These are phyloP conservation scores for Coelopa frigida DNA, from an alignment of 1,140 invertebrate species.

Conservation along the genomic window DNA sequence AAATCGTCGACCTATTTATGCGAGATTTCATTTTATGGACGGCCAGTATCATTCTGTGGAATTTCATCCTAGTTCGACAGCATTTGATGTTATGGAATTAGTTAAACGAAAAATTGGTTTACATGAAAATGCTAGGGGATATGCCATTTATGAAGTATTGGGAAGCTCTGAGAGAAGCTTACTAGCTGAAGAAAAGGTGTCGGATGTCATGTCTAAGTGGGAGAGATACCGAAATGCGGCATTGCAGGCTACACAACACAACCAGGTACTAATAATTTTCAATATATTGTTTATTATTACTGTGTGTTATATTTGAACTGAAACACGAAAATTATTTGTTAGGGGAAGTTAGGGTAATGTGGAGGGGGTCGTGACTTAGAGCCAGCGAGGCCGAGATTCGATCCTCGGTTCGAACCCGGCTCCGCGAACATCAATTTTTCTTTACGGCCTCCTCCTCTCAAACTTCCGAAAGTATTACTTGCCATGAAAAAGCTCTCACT, in stretches of 20 bases:
- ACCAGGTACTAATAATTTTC: too few species aligned
- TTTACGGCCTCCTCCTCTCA: too few species aligned
- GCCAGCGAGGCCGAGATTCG: too few species aligned
- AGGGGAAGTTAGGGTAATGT: too few species aligned
- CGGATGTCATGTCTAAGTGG: conserved; percentile 94
- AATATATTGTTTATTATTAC: too few species aligned
- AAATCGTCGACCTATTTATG: conserved; percentile 82
- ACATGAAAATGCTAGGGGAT: conserved; percentile 64
- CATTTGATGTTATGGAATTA: conserved; percentile 81
- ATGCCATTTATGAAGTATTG: conserved; percentile 51
- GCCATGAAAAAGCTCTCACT: too few species aligned
- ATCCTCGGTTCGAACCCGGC: too few species aligned
- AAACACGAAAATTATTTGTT: too few species aligned
- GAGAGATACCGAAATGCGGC: conserved; percentile 69
- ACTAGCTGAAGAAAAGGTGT: conserved; percentile 77
- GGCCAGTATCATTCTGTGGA: conserved; percentile 91
- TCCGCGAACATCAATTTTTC: too few species aligned
- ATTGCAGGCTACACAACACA: conserved; percentile 51
- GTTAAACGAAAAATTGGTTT: conserved; percentile 91
- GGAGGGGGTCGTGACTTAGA: too few species aligned
- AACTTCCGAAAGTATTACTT: too few species aligned
- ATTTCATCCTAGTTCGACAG: conserved; percentile 89
- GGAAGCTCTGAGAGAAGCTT: conserved; percentile 78
- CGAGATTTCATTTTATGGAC: conserved; percentile 88
- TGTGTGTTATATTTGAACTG: too few species aligned